These are phyloP conservation scores for Monochamus alternatus DNA, from an alignment of 2,888 invertebrate genomes.

Conservation along the genomic window DNA sequence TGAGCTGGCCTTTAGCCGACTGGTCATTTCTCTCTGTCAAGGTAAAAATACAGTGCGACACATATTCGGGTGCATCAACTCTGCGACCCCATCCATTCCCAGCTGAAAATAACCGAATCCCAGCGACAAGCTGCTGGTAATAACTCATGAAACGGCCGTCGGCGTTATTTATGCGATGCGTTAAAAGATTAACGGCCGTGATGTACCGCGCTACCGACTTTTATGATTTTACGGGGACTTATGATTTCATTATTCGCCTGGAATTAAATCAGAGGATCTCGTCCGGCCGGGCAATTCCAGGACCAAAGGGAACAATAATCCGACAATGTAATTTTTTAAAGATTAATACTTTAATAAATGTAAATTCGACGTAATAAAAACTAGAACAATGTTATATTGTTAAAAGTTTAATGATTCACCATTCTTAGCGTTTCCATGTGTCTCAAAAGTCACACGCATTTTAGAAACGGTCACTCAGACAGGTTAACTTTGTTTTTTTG, in stretches of 20 bases:
- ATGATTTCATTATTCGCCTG: conserved; percentile 1
- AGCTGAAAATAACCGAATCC: conserved; percentile 11
- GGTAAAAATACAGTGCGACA: conserved; percentile 5
- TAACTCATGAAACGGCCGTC: conserved; percentile 22
- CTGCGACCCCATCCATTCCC: neutral
- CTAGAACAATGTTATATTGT: no score
- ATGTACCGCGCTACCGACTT: conserved; percentile 16
- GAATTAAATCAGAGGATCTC: neutral
- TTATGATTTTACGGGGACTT: conserved; percentile 22
- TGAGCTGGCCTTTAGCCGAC: neutral
- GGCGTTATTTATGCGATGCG: conserved; percentile 26
- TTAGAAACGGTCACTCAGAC: no score
- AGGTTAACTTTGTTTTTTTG: no score
- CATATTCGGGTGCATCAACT: neutral
- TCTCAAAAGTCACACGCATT: no score
- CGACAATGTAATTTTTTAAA: no score
- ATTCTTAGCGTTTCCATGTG: no score
- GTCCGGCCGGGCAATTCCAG: neutral
- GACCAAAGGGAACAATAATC: no score
- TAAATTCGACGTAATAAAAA: no score
- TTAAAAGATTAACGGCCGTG: conserved; percentile 27
- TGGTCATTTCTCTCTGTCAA: neutral
- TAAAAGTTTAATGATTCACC: no score
- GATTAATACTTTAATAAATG: no score
- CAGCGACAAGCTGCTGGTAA: conserved; percentile 20